A percentile compares a stretch with the other conserved stretches of the same genome.
These are phyloP conservation scores for Dromiciops gliroides DNA, from an alignment of 2,113 vertebrate species.

Conservation along the genomic window DNA sequence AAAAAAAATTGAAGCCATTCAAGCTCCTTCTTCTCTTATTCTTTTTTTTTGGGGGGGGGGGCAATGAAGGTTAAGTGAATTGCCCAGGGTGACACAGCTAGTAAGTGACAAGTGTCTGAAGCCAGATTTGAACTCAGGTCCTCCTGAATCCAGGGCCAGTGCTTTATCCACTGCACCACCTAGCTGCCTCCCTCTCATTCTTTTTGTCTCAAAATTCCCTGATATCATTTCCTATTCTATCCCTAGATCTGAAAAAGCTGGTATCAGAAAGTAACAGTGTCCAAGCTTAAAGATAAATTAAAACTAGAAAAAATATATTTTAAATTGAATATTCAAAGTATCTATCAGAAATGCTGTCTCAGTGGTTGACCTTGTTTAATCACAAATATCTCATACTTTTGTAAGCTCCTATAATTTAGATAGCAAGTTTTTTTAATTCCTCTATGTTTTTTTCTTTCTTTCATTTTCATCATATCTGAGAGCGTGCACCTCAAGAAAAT, in stretches of 20 bases:
- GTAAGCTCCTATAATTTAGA: constrained; percentile 49
- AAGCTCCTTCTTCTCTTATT: not conserved
- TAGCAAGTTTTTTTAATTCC: constrained; percentile 59
- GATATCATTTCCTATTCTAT: not conserved
- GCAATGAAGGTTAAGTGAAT: no score
- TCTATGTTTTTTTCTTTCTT: constrained; percentile 54
- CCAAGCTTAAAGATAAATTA: constrained; percentile 28
- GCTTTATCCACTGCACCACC: no score
- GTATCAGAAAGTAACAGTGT: constrained; percentile 40
- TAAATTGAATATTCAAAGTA: constrained; percentile 40
- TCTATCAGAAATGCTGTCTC: constrained; percentile 32
- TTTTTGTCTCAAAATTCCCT: not conserved
- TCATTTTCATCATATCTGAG: constrained; percentile 42
- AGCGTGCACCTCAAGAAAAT: constrained; percentile 46
- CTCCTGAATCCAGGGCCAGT: no score
- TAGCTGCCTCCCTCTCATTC: no score
- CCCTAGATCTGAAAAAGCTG: constrained; percentile 2
- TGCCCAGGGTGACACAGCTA: no score
- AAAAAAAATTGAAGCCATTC: constrained; percentile 40
- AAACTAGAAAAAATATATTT: constrained; percentile 37
- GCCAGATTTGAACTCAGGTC: no score
- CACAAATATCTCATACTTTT: constrained; percentile 43
- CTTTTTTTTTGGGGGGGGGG: no score
- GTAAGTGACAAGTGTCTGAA: no score
- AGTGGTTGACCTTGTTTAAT: constrained; percentile 54